phyloP scores from a whole-genome alignment of 1,140 invertebrate genomes.

The Globodera rostochiensis region DNA sequence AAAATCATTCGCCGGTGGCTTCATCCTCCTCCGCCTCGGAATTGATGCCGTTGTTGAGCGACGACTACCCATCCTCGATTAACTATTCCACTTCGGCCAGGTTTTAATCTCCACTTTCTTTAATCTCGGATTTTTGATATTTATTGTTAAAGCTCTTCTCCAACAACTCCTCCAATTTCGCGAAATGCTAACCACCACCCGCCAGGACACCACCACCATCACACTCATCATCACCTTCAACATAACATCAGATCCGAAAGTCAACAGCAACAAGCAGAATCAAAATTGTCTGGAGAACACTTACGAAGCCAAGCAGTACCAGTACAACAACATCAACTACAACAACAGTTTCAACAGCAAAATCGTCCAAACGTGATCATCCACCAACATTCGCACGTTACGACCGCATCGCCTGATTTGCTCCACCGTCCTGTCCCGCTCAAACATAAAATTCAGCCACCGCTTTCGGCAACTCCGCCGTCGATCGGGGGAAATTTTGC shows the following conservation, averaged over 20 bases:
- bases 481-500: background rate
- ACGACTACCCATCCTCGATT: constrained; percentile 31
- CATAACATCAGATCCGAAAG: constrained; percentile 18
- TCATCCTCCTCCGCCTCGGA: constrained; percentile 43
- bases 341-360: background rate
- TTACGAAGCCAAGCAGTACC: background rate
- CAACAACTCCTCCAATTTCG: constrained; percentile 39
- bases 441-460: background rate
- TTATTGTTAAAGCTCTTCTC: constrained; percentile 33
- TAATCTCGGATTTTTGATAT: background rate
- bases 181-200: background rate
- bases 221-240: constrained; percentile 23
- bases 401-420: background rate
- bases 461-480: background rate
- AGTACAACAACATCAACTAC: constrained; percentile 21
- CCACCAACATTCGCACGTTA: constrained; percentile 7
- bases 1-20: constrained; percentile 39
- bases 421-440: constrained; percentile 46
- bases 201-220: background rate
- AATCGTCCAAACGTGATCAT: constrained; percentile 52
- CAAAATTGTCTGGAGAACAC: background rate
- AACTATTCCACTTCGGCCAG: constrained; percentile 38
- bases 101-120: background rate
- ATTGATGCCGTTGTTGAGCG: constrained; percentile 33
- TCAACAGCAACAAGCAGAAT: constrained; percentile 11